Percentiles rank a stretch among this genome's conserved stretches.
These are phyloP conservation scores for Anniella stebbinsi DNA, from an alignment of 2,797 vertebrate genomes.

Conservation along the genomic window DNA sequence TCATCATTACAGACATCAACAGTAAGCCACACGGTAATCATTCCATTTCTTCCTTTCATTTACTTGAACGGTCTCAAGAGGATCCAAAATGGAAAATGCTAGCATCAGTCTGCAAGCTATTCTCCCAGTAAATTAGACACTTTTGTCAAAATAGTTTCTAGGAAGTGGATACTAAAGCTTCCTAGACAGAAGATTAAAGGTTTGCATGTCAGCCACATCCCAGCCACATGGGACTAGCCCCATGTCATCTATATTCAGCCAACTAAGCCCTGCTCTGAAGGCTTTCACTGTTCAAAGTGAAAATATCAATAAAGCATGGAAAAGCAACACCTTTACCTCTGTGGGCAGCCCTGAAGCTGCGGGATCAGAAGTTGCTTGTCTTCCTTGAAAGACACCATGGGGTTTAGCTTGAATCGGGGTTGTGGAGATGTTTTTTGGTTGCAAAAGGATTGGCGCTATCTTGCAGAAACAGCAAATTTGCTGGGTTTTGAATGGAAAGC, in stretches of 20 bases:
- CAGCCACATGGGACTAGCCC: not conserved
- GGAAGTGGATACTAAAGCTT: not conserved
- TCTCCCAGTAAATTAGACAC: constrained; percentile 15
- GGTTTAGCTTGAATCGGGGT: no score
- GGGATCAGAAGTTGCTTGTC: not conserved
- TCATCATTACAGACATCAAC: not conserved
- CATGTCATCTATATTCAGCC: not conserved
- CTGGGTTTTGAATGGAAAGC: not conserved
- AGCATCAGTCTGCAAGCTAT: constrained; percentile 18
- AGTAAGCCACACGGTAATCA: constrained; percentile 28
- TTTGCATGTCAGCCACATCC: not conserved
- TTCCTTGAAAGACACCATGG: not conserved
- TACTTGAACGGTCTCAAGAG: constrained; percentile 15
- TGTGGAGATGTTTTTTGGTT: not conserved
- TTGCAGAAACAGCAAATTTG: not conserved
- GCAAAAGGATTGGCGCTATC: not conserved
- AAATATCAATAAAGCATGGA: not conserved
- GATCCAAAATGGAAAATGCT: not conserved
- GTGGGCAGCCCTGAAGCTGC: no score
- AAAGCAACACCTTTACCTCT: not conserved
- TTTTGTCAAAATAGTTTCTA: not conserved
- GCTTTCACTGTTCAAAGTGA: not conserved
- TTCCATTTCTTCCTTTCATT: constrained; percentile 40
- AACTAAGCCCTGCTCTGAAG: not conserved
- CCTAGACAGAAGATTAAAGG: not conserved